Evolutionary conservation across 2,797 vertebrate genomes (phyloP).

Genomic region (Hydrophis major): DNA sequence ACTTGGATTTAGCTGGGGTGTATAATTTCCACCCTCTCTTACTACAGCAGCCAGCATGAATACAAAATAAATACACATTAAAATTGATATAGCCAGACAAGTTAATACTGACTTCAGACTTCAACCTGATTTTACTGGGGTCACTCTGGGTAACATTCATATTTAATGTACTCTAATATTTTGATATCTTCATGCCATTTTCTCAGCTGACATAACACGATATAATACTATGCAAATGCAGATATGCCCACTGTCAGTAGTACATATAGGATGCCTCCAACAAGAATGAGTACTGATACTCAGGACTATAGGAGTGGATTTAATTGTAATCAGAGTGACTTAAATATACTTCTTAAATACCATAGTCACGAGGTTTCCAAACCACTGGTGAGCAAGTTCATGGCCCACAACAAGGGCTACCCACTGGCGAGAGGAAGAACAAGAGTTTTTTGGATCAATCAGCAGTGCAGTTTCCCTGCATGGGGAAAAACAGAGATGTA

Average conservation of each 20-base stretch:
- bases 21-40: neutral
- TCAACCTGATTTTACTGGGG: neutral
- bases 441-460: constrained; percentile 98
- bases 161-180: neutral
- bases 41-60: neutral
- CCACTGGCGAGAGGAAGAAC: constrained; percentile 97
- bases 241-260: neutral
- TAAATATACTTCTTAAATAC: constrained; percentile 73
- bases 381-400: constrained; percentile 98
- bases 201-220: neutral
- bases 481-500: constrained; percentile 28
- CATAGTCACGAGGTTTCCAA: constrained; percentile 99
- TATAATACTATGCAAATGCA: neutral
- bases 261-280: neutral
- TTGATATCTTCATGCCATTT: neutral
- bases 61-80: neutral
- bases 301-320: neutral
- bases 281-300: neutral
- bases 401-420: constrained; percentile 97
- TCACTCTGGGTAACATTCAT: neutral
- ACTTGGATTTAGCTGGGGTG: neutral
- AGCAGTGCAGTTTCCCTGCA: constrained; percentile 94
- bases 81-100: neutral
- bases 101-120: neutral
- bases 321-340: neutral